Percentiles rank a stretch among this genome's conserved stretches.
These are phyloP conservation scores for Pedetes capensis DNA, from an alignment of 2,113 vertebrate genomes.

Conservation along the genomic window DNA sequence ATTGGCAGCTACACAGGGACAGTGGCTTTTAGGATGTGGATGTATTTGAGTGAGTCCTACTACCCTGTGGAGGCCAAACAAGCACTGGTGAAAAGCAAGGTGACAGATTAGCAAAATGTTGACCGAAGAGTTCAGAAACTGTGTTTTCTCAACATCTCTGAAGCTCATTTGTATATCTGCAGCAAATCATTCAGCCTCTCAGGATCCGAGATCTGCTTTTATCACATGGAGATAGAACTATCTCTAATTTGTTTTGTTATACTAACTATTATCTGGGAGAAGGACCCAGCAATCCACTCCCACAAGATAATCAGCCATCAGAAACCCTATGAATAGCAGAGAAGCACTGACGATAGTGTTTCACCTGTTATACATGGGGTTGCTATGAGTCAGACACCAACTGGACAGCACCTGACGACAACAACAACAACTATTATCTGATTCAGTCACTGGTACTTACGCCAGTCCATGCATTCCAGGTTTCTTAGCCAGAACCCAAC, in stretches of 20 bases:
- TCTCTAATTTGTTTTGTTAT: background rate
- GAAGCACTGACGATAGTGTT: too few species aligned
- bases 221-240: background rate
- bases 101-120: background rate
- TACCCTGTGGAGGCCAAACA: background rate
- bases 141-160: background rate
- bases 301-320: too few species aligned
- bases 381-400: too few species aligned
- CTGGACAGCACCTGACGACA: too few species aligned
- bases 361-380: too few species aligned
- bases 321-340: too few species aligned
- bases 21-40: background rate
- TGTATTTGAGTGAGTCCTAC: background rate
- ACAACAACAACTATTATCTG: background rate
- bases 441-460: background rate
- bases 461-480: background rate
- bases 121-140: background rate
- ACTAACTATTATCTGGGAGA: background rate
- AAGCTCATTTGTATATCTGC: background rate
- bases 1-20: background rate
- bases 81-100: background rate
- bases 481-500: background rate
- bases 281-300: too few species aligned
- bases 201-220: background rate
- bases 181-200: background rate